Evolutionary conservation across 2,113 vertebrate species (phyloP).

Genomic region (Bolborhynchus lineola): DNA sequence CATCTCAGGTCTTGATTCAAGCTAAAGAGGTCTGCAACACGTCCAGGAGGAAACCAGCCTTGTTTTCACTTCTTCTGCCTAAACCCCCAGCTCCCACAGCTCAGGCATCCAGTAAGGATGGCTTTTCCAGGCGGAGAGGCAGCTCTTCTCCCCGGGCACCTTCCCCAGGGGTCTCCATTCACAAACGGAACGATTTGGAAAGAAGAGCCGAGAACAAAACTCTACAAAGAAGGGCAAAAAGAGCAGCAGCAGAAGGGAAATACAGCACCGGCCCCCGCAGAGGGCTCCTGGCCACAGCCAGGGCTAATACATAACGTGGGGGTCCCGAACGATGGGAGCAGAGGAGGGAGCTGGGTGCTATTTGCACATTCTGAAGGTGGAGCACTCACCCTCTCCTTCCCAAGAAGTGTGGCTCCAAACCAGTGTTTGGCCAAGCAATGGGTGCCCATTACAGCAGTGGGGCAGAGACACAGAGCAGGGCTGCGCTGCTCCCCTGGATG

Average conservation of each 20-base stretch:
- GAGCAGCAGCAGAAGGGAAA: not conserved
- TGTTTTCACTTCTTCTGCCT: not conserved
- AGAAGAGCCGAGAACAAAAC: not conserved
- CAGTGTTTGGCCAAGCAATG: not conserved
- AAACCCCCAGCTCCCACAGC: not conserved
- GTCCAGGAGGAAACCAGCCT: not conserved
- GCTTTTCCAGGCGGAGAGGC: not conserved
- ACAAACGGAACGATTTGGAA: not conserved
- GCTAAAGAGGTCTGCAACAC: not conserved
- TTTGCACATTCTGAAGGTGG: too few species aligned
- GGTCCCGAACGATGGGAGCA: not conserved
- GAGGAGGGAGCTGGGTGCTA: not conserved
- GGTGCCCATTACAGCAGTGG: fast-evolving
- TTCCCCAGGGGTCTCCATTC: not conserved
- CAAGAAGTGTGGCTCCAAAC: not conserved
- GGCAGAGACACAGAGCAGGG: not conserved
- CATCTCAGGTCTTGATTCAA: not conserved
- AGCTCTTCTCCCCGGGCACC: not conserved
- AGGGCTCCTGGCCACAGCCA: not conserved
- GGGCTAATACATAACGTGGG: not conserved
- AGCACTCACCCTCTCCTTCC: not conserved
- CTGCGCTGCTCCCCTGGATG: not conserved
- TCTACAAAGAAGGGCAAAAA: not conserved
- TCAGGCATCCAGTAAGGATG: not conserved
- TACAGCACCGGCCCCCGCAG: not conserved